Base-by-base conservation (phyloP, 2,797 vertebrate genomes). In the Fistularia commersonii region DNA sequence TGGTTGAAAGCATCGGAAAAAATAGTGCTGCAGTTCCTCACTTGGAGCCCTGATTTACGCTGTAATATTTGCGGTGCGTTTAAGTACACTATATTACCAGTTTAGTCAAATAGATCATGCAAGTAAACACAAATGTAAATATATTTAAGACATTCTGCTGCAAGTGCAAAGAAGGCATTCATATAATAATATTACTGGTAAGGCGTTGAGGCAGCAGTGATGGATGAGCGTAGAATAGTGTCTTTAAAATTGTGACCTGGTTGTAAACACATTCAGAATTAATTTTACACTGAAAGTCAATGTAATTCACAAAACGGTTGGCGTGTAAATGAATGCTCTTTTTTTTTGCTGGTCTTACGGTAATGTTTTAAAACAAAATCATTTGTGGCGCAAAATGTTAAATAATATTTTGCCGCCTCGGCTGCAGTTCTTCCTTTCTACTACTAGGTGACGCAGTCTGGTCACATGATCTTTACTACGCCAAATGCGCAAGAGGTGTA, bases 221-320 rank as follows among this genome's bases (percentile, higher is more conserved):
- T 71, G 64, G 40, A 64, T 72, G 40, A 66, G 53, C 42, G 49
- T 54, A 66, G 61, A 82, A 50, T 55, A 55, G 71, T 69, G 58
- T 6, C 34, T 50, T 13, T 23, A 23, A 2, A 23, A 23, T 23
- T 23, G 23, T 23, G 23, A 4, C 23, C 23, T 23, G 23, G 23
- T 23, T 23, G 23, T 2, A 23, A 23, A 23, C 23, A 23, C 23
- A 23, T 23, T 23, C 23, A 23, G 23, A 2, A 23, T 23, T 23
- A 23, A 23, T 23, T 23, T 23, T 23, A 23, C 4, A 4, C 23
- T 23, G 23, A 23, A 23, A 23, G 23, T 23, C 23, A 23, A 23
- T 23, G 23, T 23, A 23, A 23, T 23, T 23, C 23, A 23, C 23
- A 23, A 2, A 23, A 23, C 4, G 2, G 2, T 23, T 23, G 2